A percentile compares a stretch with the other conserved stretches of the same genome.
These are phyloP conservation scores for Anniella stebbinsi DNA, from an alignment of 2,797 vertebrate species.

Conservation along the genomic window DNA sequence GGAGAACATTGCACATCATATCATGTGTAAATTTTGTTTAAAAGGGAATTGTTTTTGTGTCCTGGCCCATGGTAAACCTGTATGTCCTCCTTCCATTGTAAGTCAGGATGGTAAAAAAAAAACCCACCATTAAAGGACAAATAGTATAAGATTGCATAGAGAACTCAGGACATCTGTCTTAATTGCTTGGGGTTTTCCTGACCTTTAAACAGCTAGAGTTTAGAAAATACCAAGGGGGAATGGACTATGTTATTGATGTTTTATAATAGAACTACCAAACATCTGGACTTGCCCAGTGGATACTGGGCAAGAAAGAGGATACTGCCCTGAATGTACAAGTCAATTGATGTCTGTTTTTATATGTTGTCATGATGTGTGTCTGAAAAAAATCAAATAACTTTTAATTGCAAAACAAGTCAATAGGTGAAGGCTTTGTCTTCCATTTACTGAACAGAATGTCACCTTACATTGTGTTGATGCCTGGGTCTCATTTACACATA, in stretches of 20 bases:
- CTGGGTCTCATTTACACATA: background rate
- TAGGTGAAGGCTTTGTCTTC: background rate
- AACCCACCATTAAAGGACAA: background rate
- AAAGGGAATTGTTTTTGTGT: background rate
- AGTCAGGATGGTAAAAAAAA: background rate
- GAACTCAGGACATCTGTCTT: background rate
- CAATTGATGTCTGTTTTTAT: background rate
- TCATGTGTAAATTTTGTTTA: background rate
- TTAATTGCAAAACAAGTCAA: background rate
- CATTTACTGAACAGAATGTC: background rate
- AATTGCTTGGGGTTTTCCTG: background rate
- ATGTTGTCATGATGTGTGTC: background rate
- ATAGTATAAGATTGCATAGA: background rate
- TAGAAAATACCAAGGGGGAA: background rate
- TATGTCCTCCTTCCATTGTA: background rate
- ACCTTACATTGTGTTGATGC: background rate
- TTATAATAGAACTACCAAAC: background rate
- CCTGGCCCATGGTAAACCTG: too few species aligned
- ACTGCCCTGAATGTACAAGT: constrained; percentile 3
- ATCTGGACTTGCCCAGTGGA: background rate
- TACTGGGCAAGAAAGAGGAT: constrained; percentile 14
- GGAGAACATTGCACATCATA: background rate
- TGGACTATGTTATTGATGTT: background rate
- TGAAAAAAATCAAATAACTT: constrained; percentile 3
- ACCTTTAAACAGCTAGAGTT: background rate